Base-by-base conservation (phyloP, 92 coral and sea anemone species). In the Paragorgia papillata region DNA sequence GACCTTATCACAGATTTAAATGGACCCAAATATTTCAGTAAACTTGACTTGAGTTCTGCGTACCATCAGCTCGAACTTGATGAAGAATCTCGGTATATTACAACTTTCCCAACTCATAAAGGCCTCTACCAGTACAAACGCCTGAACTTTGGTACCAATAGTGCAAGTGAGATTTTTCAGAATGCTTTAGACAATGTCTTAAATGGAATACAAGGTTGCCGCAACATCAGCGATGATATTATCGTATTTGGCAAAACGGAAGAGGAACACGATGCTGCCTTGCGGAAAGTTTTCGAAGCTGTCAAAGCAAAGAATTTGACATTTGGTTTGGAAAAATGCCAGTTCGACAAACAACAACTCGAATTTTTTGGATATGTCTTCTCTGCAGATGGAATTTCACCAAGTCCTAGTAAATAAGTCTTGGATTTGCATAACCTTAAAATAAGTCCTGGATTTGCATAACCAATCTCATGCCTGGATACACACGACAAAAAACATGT, bases 1-100 rank as follows among this genome's bases (percentile, higher is more conserved):
- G 67, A 61, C 32, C 40, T 61, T 1, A 15, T 27, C 9, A 25
- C 67, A 5, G 41, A 61, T 17, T 40, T 74, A 18, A 75, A 85
- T 25, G 89, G 86, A 30, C 81, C 86, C 20, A 29, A 61, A 9
- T 65, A 82, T 9, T 89, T 86, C 54, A 74, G 81, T 62, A 90
- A 90, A 29, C 62, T 90, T 29, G 85, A 87, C 50, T 74, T 87
- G 12, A 74, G 60, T 9, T 69, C 79, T 19, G 84, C 89, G 4
- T 89, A 75, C 65, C 84, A 87, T 24, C 95, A 86, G 48, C 70
- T 86, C 13, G 80, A 84, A 24, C 68, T 86, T 9, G 68, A 73
- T 27, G 80, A 82, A 35, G 81, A 70, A 15, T 83, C 86, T 48
- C 79, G 85, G 7, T 71, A 79, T 71, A 70, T 79, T 26, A 85